Base-by-base conservation (phyloP, 2,797 vertebrate genomes). In the Antrozous pallidus region DNA sequence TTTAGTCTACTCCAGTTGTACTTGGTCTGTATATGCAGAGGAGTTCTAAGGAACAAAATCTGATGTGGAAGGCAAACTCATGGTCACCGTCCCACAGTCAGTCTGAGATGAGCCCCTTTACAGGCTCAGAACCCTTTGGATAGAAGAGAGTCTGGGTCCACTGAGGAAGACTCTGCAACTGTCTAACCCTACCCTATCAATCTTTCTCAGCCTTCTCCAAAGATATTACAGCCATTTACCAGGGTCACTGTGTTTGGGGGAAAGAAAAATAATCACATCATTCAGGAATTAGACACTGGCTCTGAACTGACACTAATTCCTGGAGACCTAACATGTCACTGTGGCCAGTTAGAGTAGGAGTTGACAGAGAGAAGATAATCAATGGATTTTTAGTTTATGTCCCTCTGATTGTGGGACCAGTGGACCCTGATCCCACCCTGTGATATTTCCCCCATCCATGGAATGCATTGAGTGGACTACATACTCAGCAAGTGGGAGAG, bases 241-340 rank as follows among this genome's bases (percentile, higher is more conserved):
- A 83, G 86, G 26, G 80, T 78, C 71, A 54, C 7, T 89, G 8
- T 40, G 11, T 49, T 84, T n/a, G 33, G 28, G 56, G 40, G 16
- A 45, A 84, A 78, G 31, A 84, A 28, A 86, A 90, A 89, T 40
- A 94, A n/a, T 61, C 54, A 63, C 9, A 70, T 47, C 3, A 81
- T 88, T 88, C 40, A 88, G 26, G 45, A 40, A 56, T 33, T 81
- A 80, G n/a, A 24, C 16, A 85, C 47, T 92, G 90, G 24, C 28
- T 85, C 28, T 95, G 31, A 90, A 49, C 8, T 54, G 85, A 85
- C 31, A 67, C 33, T 93, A 71, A 88, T 78, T 87, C 71, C 40
- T 81, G 54, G 42, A 81, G 18, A 70, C 26, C 54, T 51, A 56
- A 90, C 47, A 78, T 88, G 45, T 56, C 45, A 58, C 65, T 22